Conservation (phyloP, 2,113 vertebrate genomes). For the Ptyas mucosa region DNA sequence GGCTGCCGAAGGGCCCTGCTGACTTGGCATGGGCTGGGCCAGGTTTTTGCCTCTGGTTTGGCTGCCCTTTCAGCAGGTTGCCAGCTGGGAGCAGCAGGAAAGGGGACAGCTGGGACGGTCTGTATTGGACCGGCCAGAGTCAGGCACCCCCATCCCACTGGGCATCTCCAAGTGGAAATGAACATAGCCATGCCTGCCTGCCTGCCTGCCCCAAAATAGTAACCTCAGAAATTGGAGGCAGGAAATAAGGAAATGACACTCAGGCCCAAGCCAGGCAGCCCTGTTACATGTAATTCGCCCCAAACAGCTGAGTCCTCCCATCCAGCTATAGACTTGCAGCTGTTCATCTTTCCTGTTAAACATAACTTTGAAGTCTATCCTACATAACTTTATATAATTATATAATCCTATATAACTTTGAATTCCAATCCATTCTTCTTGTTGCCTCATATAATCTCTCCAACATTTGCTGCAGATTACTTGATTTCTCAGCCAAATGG, state of each 20-base stretch:
- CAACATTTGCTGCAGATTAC: neutral
- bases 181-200: neutral
- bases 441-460: neutral
- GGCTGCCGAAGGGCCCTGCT: neutral
- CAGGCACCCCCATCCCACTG: neutral
- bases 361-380: neutral
- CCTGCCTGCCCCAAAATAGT: neutral
- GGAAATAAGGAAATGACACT: neutral
- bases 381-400: neutral
- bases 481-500: neutral
- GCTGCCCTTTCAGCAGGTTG: neutral
- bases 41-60: neutral
- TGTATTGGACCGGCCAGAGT: neutral
- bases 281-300: rapidly evolving
- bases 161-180: neutral
- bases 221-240: neutral
- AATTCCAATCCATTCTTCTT: neutral
- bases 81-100: neutral
- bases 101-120: neutral
- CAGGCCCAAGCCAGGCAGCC: neutral
- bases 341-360: neutral
- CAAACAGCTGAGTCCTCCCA: neutral
- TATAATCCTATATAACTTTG: neutral
- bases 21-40: neutral
- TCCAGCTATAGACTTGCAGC: neutral